These are phyloP conservation scores for Psittacula derbiana DNA, from an alignment of 2,797 vertebrate species.

Conservation along the genomic window DNA sequence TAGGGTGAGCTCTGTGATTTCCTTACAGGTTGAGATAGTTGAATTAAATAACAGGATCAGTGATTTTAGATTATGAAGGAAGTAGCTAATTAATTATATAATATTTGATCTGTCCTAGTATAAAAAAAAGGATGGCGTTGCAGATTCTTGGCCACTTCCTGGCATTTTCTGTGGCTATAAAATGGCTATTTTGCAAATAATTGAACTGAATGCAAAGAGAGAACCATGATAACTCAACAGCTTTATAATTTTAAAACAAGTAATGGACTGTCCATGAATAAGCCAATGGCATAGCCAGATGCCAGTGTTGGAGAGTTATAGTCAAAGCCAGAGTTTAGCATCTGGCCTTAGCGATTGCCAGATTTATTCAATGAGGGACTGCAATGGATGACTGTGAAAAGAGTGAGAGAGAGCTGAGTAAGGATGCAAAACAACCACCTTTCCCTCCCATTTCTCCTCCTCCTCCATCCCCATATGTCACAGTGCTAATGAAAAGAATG, in stretches of 20 bases:
- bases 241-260: background rate
- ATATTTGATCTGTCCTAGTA: background rate
- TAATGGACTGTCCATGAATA: background rate
- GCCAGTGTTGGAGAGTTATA: background rate
- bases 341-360: constrained; percentile 13
- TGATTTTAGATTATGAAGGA: background rate
- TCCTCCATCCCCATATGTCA: background rate
- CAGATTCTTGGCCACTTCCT: background rate
- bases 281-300: background rate
- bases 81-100: background rate
- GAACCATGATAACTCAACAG: background rate
- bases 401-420: background rate
- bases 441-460: background rate
- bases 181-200: background rate
- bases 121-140: background rate
- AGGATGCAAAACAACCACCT: background rate
- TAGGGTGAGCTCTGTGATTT: background rate
- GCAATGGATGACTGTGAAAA: background rate
- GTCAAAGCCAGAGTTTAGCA: background rate
- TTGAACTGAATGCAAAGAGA: background rate
- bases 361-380: background rate
- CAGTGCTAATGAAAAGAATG: background rate
- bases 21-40: background rate
- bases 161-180: background rate
- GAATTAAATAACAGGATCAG: background rate